A percentile compares a stretch with the other conserved stretches of the same genome.
Conservation (phyloP, 2,797 vertebrate genomes). For the Epinephelus malabaricus region DNA sequence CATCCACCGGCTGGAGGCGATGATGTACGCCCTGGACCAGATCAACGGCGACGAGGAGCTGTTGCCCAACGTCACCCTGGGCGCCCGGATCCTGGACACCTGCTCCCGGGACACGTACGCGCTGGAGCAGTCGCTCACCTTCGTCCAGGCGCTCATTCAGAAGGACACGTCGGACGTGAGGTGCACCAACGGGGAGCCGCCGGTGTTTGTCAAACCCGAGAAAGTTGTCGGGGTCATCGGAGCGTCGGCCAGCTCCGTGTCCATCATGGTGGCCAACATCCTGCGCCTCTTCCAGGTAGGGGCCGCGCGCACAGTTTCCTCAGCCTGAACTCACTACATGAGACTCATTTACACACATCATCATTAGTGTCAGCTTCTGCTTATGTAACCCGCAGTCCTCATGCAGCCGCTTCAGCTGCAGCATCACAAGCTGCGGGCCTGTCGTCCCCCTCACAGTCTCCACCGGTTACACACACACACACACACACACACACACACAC, state of each 20-base stretch:
- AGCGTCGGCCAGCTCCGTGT: slow-evolving; percentile 95
- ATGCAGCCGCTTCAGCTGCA: too few species aligned
- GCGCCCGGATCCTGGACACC: slow-evolving; percentile 95
- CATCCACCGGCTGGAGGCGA: slow-evolving; percentile 96
- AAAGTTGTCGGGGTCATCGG: slow-evolving; percentile 96
- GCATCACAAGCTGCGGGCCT: too few species aligned
- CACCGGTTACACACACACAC: neutral
- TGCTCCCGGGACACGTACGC: slow-evolving; percentile 97
- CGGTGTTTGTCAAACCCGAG: slow-evolving; percentile 94
- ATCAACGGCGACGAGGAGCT: slow-evolving; percentile 96
- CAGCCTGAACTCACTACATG: neutral
- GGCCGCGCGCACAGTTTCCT: too few species aligned
- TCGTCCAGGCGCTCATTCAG: slow-evolving; percentile 97
- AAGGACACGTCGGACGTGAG: slow-evolving; percentile 97
- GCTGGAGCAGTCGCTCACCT: slow-evolving; percentile 96
- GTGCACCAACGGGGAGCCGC: slow-evolving; percentile 96
- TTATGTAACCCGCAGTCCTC: too few species aligned
- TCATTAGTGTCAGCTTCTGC: neutral
- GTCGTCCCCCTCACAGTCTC: too few species aligned
- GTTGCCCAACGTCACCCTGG: slow-evolving; percentile 95
- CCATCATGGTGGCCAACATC: slow-evolving; percentile 99
- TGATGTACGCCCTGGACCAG: slow-evolving; percentile 96
- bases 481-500: neutral
- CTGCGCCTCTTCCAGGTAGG: slow-evolving; percentile 96
- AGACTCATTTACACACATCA: neutral